Evolutionary conservation across 1,140 invertebrate species (phyloP), one percentile per base, ranked within the genome.

Genomic region (Anastrepha obliqua): DNA sequence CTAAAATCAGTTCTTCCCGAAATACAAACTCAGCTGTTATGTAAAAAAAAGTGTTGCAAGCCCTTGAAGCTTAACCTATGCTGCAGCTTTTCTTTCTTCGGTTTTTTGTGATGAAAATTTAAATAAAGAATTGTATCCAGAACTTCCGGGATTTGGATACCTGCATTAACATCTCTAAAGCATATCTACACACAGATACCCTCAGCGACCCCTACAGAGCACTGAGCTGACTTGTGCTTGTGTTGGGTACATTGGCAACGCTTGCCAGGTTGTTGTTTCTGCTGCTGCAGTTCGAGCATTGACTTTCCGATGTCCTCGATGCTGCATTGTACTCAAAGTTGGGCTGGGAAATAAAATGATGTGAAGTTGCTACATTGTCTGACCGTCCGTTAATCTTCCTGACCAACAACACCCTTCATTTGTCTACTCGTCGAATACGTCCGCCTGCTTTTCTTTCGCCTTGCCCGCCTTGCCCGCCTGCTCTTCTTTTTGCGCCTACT

Each of bases 311-410:
- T 51, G 1, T 29, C 1, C n/a, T 51, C n/a, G 47, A 47, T 81
- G 47, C 20, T 20, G 51, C 74, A 58, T 81, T 55, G 74, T 81
- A 20, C 42, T 74, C 20, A 3, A 55, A 15, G 74, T 4, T 11
- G 11, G 3, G 2, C 70, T 51, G n/a, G 9, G 70, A 78, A 51
- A 78, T 78, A 78, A 78, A 81, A 81, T 81, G 20, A 81, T 81
- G 20, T 2, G 47, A 81, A 58, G 51, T 51, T 58, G 51, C 47
- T 29, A 58, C 47, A 81, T 81, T 58, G 74, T 81, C 74, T 55
- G 74, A 81, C 17, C 47, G n/a, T 5, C 51, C 74, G 74, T 81
- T 58, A 81, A 81, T 81, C 51, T 81, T 55, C 20, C 20, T 81
- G 74, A 81, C 74, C n/a, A 58, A 20, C 3, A 55, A 55, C 74